Evolutionary conservation across 2,797 vertebrate genomes (phyloP), one percentile per base, ranked within the genome.

Genomic region (Onychomys leucogaster): DNA sequence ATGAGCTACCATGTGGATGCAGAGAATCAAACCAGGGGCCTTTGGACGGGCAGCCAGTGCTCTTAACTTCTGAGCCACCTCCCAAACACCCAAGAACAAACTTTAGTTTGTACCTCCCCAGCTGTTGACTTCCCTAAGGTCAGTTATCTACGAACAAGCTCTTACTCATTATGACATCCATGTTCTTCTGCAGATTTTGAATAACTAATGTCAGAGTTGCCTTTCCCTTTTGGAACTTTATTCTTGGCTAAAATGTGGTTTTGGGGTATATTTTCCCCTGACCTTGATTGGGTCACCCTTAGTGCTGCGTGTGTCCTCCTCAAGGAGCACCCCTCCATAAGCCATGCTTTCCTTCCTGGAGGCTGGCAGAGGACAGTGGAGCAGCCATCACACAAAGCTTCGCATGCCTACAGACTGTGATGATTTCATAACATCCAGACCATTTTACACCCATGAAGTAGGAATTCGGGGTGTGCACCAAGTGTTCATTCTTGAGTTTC

Each of bases 101-200:
- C 34, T 96, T 57, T 37, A 90, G 89, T 88, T 46, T 97, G 63
- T 67, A 91, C 34, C 37, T 96, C 3, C 5, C 37, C 77, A 55
- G n/a, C 37, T 94, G 49, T 57, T 77, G 76, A n/a, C n/a, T 76
- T 95, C n/a, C 69, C 57, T 93, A 77, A 90, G 23, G 69, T 95
- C 84, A 88, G 37, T 92, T 93, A 57, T 52, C 63, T 13, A 41
- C 6, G 4, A 57, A 93, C 32, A 94, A 94, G 93, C 86, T 94
- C 87, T 91, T 96, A 29, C 34, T 92, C n/a, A 75, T 87, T 94
- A 57, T 90, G 81, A 65, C 19, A 78, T 43, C 49, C 49, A 95
- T 21, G 37, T 84, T 73, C 49, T 49, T 57, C 61, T 80, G 34
- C 83, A 46, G 81, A 78, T 91, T 73, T 49, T 90, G 55, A 76